Conservation (phyloP, 2,888 invertebrate genomes). For the Tachystola acroxantha region DNA sequence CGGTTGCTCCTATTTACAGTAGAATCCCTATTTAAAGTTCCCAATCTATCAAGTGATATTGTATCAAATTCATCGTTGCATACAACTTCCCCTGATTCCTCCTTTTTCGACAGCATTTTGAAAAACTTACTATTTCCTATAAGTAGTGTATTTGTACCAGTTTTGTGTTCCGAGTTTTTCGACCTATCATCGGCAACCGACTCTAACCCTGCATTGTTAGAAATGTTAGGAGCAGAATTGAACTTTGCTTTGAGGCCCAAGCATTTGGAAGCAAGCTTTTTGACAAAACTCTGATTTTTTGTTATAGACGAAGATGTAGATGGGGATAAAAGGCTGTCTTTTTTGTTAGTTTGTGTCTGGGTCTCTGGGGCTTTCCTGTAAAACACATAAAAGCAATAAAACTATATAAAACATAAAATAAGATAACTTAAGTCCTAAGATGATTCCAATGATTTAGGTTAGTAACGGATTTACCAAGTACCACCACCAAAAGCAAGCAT, state of each 20-base stretch:
- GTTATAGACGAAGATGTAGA: slow-evolving; percentile 65
- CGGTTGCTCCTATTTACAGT: slow-evolving; percentile 67
- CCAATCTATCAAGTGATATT: slow-evolving; percentile 64
- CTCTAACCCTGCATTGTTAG: slow-evolving; percentile 51
- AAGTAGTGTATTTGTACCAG: slow-evolving; percentile 48
- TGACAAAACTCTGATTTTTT: slow-evolving; percentile 69
- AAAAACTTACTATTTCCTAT: slow-evolving; percentile 74
- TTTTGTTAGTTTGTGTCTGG: slow-evolving; percentile 68
- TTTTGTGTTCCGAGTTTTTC: slow-evolving; percentile 47
- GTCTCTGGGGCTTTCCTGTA: slow-evolving; percentile 72
- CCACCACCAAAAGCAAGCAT: slow-evolving; percentile 29
- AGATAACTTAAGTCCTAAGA: slow-evolving; percentile 27
- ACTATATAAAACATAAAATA: slow-evolving; percentile 30
- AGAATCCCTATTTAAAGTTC: slow-evolving; percentile 62
- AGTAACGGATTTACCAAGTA: slow-evolving; percentile 18
- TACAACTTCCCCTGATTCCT: slow-evolving; percentile 63
- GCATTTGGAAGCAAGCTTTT: slow-evolving; percentile 75
- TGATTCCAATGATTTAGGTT: slow-evolving; percentile 14
- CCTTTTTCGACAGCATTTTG: slow-evolving; percentile 65
- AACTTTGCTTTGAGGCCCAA: slow-evolving; percentile 72
- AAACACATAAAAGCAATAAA: slow-evolving; percentile 69
- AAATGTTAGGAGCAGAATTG: slow-evolving; percentile 72
- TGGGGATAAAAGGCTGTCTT: slow-evolving; percentile 61
- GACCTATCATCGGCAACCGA: slow-evolving; percentile 50
- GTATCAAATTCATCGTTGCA: slow-evolving; percentile 72